Base-by-base conservation (phyloP, 1,140 invertebrate species). In the Euwallacea fornicatus region DNA sequence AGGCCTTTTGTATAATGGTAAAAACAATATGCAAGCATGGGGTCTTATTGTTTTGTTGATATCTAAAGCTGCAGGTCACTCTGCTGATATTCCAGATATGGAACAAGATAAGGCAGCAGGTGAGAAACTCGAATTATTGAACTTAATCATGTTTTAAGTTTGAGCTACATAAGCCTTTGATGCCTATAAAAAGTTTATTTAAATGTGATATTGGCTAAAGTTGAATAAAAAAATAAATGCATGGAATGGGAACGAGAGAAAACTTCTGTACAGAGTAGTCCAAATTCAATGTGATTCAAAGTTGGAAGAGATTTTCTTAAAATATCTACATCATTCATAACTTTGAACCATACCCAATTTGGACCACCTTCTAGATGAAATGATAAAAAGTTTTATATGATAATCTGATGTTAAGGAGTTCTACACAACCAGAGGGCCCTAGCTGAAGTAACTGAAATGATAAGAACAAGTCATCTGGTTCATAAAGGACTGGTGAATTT, bases 361-460 rank as follows among this genome's bases (percentile, higher is more conserved):
- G 21, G 21, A 4, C 13, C 46, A 50, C 46, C 46, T 50, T 10
- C 2, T 13, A 50, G 9, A 11, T 50, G 6, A 50, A 33, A 33
- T 33, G 4, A 11, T 50, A 50, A 50, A 50, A 6, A 50, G 9
- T 50, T 6, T 50, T 0, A 2, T 13, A 50, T 0, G 9, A 13
- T 2, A 3, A 10, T 50, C 46, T 43, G 47, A 63, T 47, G 41
- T 62, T 42, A 46, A 71, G 69, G 91, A 8, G 90, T 93, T 6
- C 80, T 93, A 44, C 89, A 93, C 75, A 91, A 92, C 76, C 96
- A 98, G 84, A 86, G 93, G 70, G 91, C 91, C 15, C 83, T 99
- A 62, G 96, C 96, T 0, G 94, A 98, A 85, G 92, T 98, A 7
- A 94, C 94, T 0, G 97, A 99, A 85, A 98, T 99, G 96, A 98